A percentile compares a stretch with the other conserved stretches of the same genome.
Evolutionary conservation across 2,888 invertebrate species (phyloP).

Genomic region (Parelbella ahira): DNA sequence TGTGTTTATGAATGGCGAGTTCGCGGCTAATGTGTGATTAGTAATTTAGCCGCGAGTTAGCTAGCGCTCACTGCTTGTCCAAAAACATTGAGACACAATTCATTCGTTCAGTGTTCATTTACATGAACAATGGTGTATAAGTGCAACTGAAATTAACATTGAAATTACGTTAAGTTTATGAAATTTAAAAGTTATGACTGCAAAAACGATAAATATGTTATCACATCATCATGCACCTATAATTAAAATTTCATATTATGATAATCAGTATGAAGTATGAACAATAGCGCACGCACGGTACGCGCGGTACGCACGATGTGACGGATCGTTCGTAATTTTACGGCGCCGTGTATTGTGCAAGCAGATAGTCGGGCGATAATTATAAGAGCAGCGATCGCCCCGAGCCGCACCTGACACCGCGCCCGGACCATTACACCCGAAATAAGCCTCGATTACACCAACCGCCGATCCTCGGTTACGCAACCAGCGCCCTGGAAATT

Average conservation of each 20-base stretch:
- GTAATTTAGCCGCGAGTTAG: no score
- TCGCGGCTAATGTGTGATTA: no score
- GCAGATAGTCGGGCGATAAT: constrained; percentile 42
- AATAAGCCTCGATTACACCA: constrained; percentile 23
- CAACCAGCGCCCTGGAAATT: constrained; percentile 16
- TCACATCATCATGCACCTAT: no score
- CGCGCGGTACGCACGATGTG: neutral
- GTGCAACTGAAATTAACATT: no score
- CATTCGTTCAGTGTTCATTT: no score
- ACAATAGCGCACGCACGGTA: constrained; percentile 20
- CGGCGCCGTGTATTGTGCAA: constrained; percentile 48
- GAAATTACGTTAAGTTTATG: no score
- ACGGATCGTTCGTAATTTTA: constrained; percentile 11
- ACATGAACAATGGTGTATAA: no score
- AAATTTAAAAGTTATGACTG: no score
- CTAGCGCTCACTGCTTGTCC: no score
- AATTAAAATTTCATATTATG: neutral
- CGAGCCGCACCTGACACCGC: constrained; percentile 48
- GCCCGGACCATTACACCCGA: constrained; percentile 35
- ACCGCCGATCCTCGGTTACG: constrained; percentile 15
- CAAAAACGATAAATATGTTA: no score
- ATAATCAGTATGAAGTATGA: constrained; percentile 6
- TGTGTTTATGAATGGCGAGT: constrained; percentile 4
- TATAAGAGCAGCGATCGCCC: constrained; percentile 56
- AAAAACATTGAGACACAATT: no score